Conservation (phyloP, 2,113 vertebrate genomes). For the Mesitornis unicolor region DNA sequence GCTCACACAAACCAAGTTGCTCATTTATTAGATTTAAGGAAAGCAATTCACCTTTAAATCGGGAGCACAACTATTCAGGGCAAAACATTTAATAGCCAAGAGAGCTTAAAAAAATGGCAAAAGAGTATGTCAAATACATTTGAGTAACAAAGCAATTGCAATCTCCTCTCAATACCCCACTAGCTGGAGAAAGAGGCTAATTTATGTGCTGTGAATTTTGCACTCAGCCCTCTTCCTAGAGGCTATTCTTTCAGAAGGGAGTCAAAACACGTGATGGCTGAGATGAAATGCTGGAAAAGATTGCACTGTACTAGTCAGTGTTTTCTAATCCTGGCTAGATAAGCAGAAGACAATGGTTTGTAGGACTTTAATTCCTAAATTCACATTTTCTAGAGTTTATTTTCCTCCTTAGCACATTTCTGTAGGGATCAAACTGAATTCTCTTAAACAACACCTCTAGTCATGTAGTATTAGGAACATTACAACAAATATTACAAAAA, state of each 20-base stretch:
- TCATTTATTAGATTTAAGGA: slow-evolving; percentile 41
- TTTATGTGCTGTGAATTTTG: slow-evolving; percentile 61
- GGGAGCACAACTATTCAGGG: slow-evolving; percentile 27
- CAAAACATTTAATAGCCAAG: slow-evolving; percentile 39
- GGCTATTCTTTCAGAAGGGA: slow-evolving; percentile 51
- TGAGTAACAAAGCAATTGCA: slow-evolving; percentile 60
- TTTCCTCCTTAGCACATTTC: not conserved
- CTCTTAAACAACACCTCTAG: not conserved
- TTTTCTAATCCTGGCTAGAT: not conserved
- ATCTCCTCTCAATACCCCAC: slow-evolving; percentile 55
- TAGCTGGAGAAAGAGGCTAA: slow-evolving; percentile 51
- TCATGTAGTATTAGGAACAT: not conserved
- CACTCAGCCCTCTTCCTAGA: slow-evolving; percentile 50
- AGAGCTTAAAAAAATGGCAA: slow-evolving; percentile 24
- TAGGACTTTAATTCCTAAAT: not conserved
- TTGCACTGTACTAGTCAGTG: not conserved
- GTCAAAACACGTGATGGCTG: not conserved
- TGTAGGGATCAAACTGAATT: not conserved
- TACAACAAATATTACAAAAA: not conserved
- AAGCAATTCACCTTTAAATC: slow-evolving; percentile 48
- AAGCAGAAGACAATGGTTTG: not conserved
- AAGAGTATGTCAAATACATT: slow-evolving; percentile 43
- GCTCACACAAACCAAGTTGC: not conserved
- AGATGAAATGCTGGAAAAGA: slow-evolving; percentile 26
- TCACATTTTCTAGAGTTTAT: not conserved